Base-by-base conservation (phyloP, 2,888 invertebrate species). In the Hermaeophaga mercurialis region DNA sequence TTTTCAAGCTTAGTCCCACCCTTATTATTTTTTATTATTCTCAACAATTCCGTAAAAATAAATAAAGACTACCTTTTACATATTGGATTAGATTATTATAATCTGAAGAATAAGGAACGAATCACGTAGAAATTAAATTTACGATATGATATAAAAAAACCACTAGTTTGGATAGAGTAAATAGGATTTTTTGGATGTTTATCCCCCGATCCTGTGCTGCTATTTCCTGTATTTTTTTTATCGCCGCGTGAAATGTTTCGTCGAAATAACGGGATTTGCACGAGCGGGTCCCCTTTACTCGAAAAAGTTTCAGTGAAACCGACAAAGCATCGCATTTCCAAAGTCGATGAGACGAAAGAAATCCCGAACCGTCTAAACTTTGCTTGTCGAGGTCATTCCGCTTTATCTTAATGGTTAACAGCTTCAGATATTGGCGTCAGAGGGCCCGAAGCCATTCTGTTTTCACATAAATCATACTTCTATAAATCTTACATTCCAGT, bases 401-500 rank as follows among this genome's bases (percentile, higher is more conserved):
- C 36, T 55, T 55, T 56, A 56, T 56, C 56, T 56, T 50, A 56
- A 56, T 56, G 56, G 56, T 45, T 56, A 56, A 45, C 45, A 50
- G 56, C 50, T 50, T 39, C 56, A 50, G 56, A 56, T 56, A 56
- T 56, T 38, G 50, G 50, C 56, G 50, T 56, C 56, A 56, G 28
- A 39, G 33, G 38, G 38, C 56, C 56, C 45, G 31, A 62, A 65
- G 57, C 63, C 61, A 66, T 70, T 70, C 66, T 68, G 65, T 66
- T 61, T 58, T 43, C 56, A 55, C 60, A 66, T 70, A 71, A 71
- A 71, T 71, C 71, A 70, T 70, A 68, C 64, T 66, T 66, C 70
- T 66, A 70, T 71, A 71, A 70, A 71, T 71, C 71, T 69, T 64
- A 63, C 67, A 67, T 71, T 69, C 66, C 52, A 33, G 44, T 46